Conservation (phyloP, 2,797 vertebrate species). For the Hippoglossus hippoglossus region DNA sequence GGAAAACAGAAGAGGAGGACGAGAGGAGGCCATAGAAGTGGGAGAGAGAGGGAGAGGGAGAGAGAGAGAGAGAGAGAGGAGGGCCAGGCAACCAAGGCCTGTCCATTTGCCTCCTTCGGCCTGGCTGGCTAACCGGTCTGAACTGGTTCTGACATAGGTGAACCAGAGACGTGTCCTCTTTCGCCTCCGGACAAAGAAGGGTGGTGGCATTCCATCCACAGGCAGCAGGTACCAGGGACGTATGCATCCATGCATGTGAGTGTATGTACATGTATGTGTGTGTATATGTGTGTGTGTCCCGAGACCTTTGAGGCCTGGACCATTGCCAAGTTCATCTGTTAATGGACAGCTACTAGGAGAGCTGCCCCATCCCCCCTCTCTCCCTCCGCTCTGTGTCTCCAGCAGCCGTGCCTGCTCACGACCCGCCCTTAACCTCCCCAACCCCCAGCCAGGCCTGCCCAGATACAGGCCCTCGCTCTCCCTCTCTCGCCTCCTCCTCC, state of each 20-base stretch:
- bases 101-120: constrained; percentile 65
- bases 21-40: constrained; percentile 57
- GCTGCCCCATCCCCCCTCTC: constrained; percentile 56
- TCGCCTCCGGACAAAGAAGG: constrained; percentile 87
- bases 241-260: constrained; percentile 43
- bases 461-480: constrained; percentile 72
- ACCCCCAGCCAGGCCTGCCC: constrained; percentile 78
- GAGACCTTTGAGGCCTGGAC: constrained; percentile 94
- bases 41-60: constrained; percentile 44
- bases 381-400: constrained; percentile 49
- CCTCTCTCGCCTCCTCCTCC: constrained; percentile 45
- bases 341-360: constrained; percentile 91
- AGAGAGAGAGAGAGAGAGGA: constrained; percentile 55
- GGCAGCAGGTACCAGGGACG: constrained; percentile 87
- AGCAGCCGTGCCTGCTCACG: constrained; percentile 71
- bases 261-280: constrained; percentile 40
- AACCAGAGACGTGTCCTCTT: constrained; percentile 83
- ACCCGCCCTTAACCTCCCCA: constrained; percentile 80
- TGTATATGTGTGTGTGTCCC: constrained; percentile 79
- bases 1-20: constrained; percentile 70
- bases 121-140: constrained; percentile 90
- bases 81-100: constrained; percentile 77
- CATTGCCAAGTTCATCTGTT: constrained; percentile 98
- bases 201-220: constrained; percentile 89
- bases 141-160: constrained; percentile 89